phyloP scores from a whole-genome alignment of 2,888 invertebrate genomes.

The Phragmatobia fuliginosa region DNA sequence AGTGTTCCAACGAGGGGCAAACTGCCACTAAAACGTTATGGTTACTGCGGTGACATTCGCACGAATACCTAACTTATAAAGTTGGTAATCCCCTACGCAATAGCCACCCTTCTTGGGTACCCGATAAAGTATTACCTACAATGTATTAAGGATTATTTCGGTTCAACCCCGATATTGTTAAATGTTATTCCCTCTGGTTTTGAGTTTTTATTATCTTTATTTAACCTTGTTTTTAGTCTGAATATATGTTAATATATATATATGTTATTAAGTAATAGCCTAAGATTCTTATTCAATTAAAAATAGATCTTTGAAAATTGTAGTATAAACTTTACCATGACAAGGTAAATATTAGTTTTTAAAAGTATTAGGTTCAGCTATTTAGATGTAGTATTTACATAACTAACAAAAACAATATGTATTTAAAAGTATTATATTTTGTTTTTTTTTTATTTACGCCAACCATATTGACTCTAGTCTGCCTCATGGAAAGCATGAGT shows the following conservation, averaged over 20 bases:
- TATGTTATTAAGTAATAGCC: neutral
- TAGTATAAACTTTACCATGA: too few species aligned
- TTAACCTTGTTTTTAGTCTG: conserved; percentile 30
- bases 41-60: conserved; percentile 83
- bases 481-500: too few species aligned
- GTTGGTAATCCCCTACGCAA: conserved; percentile 74
- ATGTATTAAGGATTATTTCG: conserved; percentile 70
- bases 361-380: too few species aligned
- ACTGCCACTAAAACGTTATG: conserved; percentile 83
- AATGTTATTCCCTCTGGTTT: conserved; percentile 56
- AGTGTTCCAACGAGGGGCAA: conserved; percentile 80
- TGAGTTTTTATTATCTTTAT: conserved; percentile 54
- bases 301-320: too few species aligned
- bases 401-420: too few species aligned
- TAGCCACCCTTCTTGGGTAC: conserved; percentile 61
- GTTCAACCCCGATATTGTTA: conserved; percentile 61
- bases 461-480: too few species aligned
- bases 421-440: too few species aligned
- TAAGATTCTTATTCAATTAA: neutral
- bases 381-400: too few species aligned
- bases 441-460: too few species aligned
- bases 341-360: too few species aligned
- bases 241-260: neutral
- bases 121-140: conserved; percentile 71
- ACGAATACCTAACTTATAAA: conserved; percentile 83